Base-by-base conservation (phyloP, 1,140 invertebrate genomes). In the Drosophila truncata region DNA sequence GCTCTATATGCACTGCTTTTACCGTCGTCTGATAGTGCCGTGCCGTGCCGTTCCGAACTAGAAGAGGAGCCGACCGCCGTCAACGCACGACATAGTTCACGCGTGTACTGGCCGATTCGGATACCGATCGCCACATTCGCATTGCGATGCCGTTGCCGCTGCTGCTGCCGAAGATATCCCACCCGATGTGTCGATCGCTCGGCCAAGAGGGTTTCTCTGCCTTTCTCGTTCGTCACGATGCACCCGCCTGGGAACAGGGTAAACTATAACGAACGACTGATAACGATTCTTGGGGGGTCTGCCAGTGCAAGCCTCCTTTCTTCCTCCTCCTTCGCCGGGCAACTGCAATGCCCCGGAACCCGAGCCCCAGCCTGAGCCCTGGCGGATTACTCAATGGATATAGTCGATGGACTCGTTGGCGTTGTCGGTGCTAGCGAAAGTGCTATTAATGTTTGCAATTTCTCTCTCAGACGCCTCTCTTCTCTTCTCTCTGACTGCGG, bases 11-110 rank as follows among this genome's bases (percentile, higher is more conserved):
- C 66, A 72, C 20, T 42, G 44, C 8, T 47, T 65, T 65, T 67
- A 79, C 65, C 74, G 10, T 25, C 27, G 75, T 67, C 62, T 62
- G 65, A 72, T 78, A 78, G 47, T 27, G 25, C 14, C 14, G n/a
- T 44, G 63, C 60, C 77, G 52, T 77, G 63, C 79, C 73, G 80
- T 65, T 78, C 55, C 84, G 67, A 74, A 42, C 67, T 77, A 78
- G 72, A 78, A 71, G 64, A 78, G 61, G n/a, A 55, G 52, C 33
- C 52, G 52, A 55, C 47, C 85, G 73, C 70, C 82, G 85, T 90
- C 78, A 91, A 85, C 85, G 86, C 86, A 91, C 85, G 70, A 64
- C 85, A 90, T 90, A 87, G 86, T 75, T 85, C 86, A 90, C 85
- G 85, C 85, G 86, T 90, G 61, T 81, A 85, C 85, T 88, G 82